A percentile compares a stretch with the other conserved stretches of the same genome.
These are phyloP conservation scores for Patella pellucida DNA, from an alignment of 2,888 invertebrate genomes.

Conservation along the genomic window DNA sequence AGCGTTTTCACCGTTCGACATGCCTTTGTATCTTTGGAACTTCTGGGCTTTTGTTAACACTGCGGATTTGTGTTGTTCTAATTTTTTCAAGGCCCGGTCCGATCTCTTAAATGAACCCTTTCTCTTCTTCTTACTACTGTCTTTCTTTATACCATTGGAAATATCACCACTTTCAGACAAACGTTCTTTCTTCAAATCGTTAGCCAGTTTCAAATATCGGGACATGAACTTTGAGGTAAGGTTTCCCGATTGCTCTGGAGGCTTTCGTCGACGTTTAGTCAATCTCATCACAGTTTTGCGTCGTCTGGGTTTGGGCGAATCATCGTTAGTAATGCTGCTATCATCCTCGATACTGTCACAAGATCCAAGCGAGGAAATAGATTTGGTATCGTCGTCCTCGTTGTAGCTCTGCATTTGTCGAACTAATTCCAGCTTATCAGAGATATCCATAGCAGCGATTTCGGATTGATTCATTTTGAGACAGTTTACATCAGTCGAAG, in stretches of 20 bases:
- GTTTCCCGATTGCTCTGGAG: conserved; percentile 44
- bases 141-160: conserved; percentile 32
- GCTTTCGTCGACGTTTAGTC: conserved; percentile 41
- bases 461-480: conserved; percentile 58
- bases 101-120: conserved; percentile 42
- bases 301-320: conserved; percentile 50
- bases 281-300: conserved; percentile 50
- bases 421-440: conserved; percentile 56
- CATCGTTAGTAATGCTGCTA: conserved; percentile 54
- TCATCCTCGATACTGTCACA: conserved; percentile 51
- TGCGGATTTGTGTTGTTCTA: conserved; percentile 46
- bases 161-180: conserved; percentile 21
- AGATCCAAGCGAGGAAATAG: conserved; percentile 47
- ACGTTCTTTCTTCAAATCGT: conserved; percentile 50
- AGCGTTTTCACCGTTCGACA: not conserved
- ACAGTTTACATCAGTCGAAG: conserved; percentile 86
- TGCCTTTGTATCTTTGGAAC: conserved; percentile 30
- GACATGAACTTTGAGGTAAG: conserved; percentile 53
- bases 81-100: conserved; percentile 41
- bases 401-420: conserved; percentile 57
- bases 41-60: conserved; percentile 53
- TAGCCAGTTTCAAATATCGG: conserved; percentile 57
- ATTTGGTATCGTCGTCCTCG: conserved; percentile 56
- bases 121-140: conserved; percentile 45
- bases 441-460: conserved; percentile 54